Percentiles rank a stretch among this genome's conserved stretches.
Conservation (phyloP, 2,888 invertebrate genomes). For the Trachelus iudaicus region DNA sequence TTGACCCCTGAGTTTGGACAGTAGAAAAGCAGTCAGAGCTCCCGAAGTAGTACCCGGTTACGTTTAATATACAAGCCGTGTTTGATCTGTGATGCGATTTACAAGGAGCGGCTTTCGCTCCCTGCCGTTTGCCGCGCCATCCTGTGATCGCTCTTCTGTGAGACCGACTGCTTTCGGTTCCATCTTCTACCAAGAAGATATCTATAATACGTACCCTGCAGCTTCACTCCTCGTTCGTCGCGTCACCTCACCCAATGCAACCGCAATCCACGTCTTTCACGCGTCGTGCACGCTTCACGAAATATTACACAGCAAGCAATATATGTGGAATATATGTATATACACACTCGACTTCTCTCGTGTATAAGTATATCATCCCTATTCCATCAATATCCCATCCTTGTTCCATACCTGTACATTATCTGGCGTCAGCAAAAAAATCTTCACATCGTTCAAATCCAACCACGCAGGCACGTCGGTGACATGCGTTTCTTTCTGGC, state of each 20-base stretch:
- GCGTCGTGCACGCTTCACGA: conserved; percentile 48
- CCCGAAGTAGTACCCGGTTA: conserved; percentile 35
- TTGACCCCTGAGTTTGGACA: conserved; percentile 27
- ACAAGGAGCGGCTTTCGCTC: conserved; percentile 45
- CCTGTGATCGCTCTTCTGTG: conserved; percentile 65
- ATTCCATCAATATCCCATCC: too few species aligned
- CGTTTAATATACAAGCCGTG: conserved; percentile 63
- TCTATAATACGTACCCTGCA: conserved; percentile 29
- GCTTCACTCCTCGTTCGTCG: conserved; percentile 15
- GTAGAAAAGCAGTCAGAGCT: conserved; percentile 40
- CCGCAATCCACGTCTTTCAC: conserved; percentile 49
- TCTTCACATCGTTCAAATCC: too few species aligned
- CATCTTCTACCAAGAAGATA: conserved; percentile 31
- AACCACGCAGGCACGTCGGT: too few species aligned
- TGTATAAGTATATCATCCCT: too few species aligned
- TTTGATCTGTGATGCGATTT: conserved; percentile 66
- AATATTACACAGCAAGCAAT: conserved; percentile 41
- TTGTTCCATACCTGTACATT: too few species aligned
- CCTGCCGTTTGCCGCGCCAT: conserved; percentile 41
- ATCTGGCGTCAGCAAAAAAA: too few species aligned
- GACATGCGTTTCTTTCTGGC: too few species aligned
- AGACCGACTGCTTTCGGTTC: conserved; percentile 50
- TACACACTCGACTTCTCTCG: too few species aligned
- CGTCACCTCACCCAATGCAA: conserved; percentile 33
- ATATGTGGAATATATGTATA: neutral